Conservation (phyloP, 2,797 vertebrate genomes). For the Hoplostethus atlanticus region DNA sequence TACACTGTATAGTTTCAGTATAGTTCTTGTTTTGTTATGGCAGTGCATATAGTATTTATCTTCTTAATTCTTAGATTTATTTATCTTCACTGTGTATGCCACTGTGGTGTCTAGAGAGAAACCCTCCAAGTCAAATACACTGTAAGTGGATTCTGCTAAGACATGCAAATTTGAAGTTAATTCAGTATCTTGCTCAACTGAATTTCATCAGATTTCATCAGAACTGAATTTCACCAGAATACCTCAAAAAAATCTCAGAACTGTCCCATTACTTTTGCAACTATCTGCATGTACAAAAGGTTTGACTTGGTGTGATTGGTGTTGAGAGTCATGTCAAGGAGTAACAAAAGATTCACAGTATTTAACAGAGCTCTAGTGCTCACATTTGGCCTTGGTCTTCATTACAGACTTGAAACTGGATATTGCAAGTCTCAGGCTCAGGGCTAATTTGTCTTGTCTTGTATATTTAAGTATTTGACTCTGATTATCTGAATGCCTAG, state of each 20-base stretch:
- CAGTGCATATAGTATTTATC: too few species aligned
- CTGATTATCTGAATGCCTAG: constrained; percentile 28
- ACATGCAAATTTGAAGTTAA: too few species aligned
- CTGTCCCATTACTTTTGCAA: background rate
- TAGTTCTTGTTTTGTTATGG: too few species aligned
- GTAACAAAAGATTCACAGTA: background rate
- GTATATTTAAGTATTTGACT: constrained; percentile 45
- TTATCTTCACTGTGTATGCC: too few species aligned
- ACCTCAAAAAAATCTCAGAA: background rate
- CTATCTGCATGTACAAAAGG: constrained; percentile 13
- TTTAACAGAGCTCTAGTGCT: constrained; percentile 46
- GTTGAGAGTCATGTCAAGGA: constrained; percentile 11
- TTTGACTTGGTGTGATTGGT: constrained; percentile 2
- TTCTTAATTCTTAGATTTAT: too few species aligned
- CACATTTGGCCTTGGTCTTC: constrained; percentile 34
- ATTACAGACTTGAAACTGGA: constrained; percentile 36
- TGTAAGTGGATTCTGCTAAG: too few species aligned
- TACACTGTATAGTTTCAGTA: too few species aligned
- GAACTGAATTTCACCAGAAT: constrained; percentile 2
- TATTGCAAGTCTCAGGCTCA: constrained; percentile 24
- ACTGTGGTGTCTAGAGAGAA: too few species aligned
- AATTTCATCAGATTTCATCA: too few species aligned
- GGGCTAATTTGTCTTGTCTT: constrained; percentile 41
- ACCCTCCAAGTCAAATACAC: too few species aligned
- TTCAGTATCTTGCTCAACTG: too few species aligned